Evolutionary conservation across 2,113 vertebrate species (phyloP), one percentile per base, ranked within the genome.

Genomic region (Silurus asotus): DNA sequence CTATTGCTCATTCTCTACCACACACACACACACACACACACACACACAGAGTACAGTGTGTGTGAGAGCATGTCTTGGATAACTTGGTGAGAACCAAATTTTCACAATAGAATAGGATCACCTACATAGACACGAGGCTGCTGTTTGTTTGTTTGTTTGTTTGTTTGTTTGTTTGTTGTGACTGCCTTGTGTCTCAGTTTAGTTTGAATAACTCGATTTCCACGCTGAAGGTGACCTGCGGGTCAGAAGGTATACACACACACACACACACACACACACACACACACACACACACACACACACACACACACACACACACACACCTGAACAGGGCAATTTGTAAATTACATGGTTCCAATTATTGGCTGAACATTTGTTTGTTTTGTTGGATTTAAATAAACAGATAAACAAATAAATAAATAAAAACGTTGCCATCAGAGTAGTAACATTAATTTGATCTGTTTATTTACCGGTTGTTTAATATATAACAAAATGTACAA

Each of bases 1-100:
- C 93, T 90, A 95, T 94, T 92, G 91, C 92, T 94, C 93, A 93
- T 91, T 91, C 51, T 88, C 91, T 91, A 91, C 90, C 64, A 67
- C 65, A 67, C 25, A 67, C 25, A 28, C 25, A 61, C 56, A 80
- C 78, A 82, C 45, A 51, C 72, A 75, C 72, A 75, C 59, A 37
- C 37, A 37, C 37, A 37, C 37, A 37, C 37, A 37, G 13, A 58
- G 56, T 11, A 58, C 56, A 58, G 48, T 51, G 48, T 49, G 70
- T 53, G 49, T 13, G 49, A 19, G 69, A 2, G 70, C 8, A 4
- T 72, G 28, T 17, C 7, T 72, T 45, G 14, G 37, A 74, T 75
- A 51, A 19, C 48, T 20, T 51, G 20, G 37, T 45, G 67, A 37
- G 28, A 7, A 70, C 6, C 14, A 70, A 70, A 70, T 70, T 2